Base-by-base conservation (phyloP, 2,113 vertebrate species). In the Salvelinus sp. region DNA sequence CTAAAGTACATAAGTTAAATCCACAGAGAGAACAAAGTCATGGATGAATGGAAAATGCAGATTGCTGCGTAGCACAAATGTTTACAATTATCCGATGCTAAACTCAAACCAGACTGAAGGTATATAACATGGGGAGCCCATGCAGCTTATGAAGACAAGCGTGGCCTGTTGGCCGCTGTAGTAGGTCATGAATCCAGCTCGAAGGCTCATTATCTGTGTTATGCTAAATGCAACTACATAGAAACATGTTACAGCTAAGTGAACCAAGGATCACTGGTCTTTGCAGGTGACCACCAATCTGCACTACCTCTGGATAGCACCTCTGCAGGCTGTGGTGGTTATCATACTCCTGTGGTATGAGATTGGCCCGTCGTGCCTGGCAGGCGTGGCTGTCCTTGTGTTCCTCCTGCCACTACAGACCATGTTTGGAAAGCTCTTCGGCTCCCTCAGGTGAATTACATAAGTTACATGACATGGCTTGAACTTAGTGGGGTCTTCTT, bases 241-340 rank as follows among this genome's bases (percentile, higher is more conserved):
- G 50, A 57, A 57, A 57, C 50, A 57, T 16, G 18, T 38, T 2
- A 38, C 38, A 2, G 38, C 38, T 38, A 38, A 9, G 6, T 38
- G 1, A 38, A 38, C 38, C 12, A 13, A 18, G 3, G 50, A 22
- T 68, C 13, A 4, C 22, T 38, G 38, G 10, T 30, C 10, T 44
- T 38, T 38, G 38, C 84, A 99, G 98, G 93, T 97, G 27, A 98
- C 97, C 0, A 91, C 97, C 80, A 97, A 97, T 83, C 87, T 98
- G 83, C 97, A 99, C 87, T 98, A 92, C 81, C 82, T 99, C 72
- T 99, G 97, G 97, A 94, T 95, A 76, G 97, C 93, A 44, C 98
- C 97, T 2, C 86, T 98, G 65, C 96, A 98, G 82, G 96, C 95
- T 0, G 78, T 95, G 0, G 93, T 82, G 0, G 96, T 98, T 3